Percentiles rank a stretch among this genome's conserved stretches.
Conservation (phyloP, 2,888 invertebrate species). For the Monoplex corrugatus region DNA sequence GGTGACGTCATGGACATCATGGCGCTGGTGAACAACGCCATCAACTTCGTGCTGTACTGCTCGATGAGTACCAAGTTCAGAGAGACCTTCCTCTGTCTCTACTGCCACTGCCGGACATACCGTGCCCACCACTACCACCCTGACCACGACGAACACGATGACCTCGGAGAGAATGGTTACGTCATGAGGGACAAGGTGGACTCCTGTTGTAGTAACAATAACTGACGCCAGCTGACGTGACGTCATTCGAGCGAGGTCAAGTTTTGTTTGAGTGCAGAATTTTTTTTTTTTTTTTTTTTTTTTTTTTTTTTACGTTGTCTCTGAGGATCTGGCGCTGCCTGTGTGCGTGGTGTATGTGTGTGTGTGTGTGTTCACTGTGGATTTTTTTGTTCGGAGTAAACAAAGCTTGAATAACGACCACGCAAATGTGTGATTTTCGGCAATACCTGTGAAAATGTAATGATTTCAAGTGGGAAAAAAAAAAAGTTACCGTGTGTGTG, state of each 20-base stretch:
- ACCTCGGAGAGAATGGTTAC: slow-evolving; percentile 51
- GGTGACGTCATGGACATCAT: slow-evolving; percentile 93
- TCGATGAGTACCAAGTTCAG: slow-evolving; percentile 96
- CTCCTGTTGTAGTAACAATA: slow-evolving; percentile 54
- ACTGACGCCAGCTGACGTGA: slow-evolving; percentile 32
- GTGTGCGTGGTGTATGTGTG: neutral
- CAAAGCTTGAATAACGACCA: too few species aligned
- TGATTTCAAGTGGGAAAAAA: too few species aligned
- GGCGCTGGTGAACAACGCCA: slow-evolving; percentile 93
- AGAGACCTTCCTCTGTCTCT: slow-evolving; percentile 80
- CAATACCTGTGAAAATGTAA: too few species aligned
- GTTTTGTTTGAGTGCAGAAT: neutral
- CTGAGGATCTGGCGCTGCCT: too few species aligned
- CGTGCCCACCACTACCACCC: neutral
- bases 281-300: neutral
- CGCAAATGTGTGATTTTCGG: too few species aligned
- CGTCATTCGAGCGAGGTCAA: neutral
- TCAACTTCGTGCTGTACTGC: slow-evolving; percentile 96
- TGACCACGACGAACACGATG: neutral
- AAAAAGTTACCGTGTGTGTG: neutral
- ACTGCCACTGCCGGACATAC: slow-evolving; percentile 58
- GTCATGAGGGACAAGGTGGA: slow-evolving; percentile 53
- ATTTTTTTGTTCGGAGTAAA: neutral
- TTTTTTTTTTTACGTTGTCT: neutral
- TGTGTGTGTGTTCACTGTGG: neutral